Evolutionary conservation across 1,140 invertebrate species (phyloP), one percentile per base, ranked within the genome.

Genomic region (Amyelois transitella): DNA sequence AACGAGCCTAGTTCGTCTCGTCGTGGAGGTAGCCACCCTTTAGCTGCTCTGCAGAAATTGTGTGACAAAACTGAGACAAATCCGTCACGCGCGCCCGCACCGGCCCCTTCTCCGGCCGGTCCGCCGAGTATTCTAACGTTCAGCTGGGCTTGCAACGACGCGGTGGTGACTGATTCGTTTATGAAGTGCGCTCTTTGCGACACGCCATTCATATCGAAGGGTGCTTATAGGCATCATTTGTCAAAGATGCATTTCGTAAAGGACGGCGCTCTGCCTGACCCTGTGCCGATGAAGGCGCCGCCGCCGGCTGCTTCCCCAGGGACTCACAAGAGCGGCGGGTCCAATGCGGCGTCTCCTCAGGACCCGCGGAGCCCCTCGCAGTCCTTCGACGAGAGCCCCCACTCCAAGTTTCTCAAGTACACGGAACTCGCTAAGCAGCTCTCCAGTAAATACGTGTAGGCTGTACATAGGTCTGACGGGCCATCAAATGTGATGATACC

Each of bases 231-330:
- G 66, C 97, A 98, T 86, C 97, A 99, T 75, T 88, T 99, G 55
- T 97, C 96, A 50, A 98, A 98, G 78, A 97, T 98, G 93, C 97
- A 99, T 87, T 96, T 98, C 73, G 95, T 98, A 20, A 98, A 98
- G 81, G 97, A 98, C 67, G 95, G 94, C 8, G 93, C 94, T 17
- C 92, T 94, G 60, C 94, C 93, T 2, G 94, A 94, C 69, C 92
- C 93, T 0, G 85, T 94, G 18, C 90, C 90, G 1, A 88, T 92
- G 51, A 92, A 91, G 57, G 78, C 83, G 0, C 83, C 78, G 2
- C 70, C 83, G 12, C 71, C 89, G 24, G 74, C 76, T 18, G 73
- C 84, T 1, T 77, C 84, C 21, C 88, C 75, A 51, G 76, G 77
- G 20, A 74, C 88, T 66, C 72, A 90, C 80, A 82, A 90, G 80